phyloP scores from a whole-genome alignment of 2,797 vertebrate species.

The Aulostomus chinensis region DNA sequence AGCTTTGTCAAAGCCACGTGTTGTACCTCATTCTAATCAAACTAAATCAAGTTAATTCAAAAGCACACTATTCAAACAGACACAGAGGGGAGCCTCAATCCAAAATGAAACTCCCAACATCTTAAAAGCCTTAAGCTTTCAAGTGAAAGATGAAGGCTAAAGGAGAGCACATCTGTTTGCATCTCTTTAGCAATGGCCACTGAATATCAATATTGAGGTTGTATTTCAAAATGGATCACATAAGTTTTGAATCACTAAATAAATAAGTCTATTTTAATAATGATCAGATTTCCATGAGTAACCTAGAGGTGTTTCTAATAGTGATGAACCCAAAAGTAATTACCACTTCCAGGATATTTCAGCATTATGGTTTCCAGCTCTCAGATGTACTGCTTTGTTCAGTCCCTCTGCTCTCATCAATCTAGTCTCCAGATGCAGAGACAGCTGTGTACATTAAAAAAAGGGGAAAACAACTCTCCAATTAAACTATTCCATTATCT shows the following conservation, averaged over 20 bases:
- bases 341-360: too few species aligned
- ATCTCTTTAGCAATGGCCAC: constrained; percentile 18
- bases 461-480: not conserved
- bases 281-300: too few species aligned
- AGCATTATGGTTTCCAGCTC: too few species aligned
- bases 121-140: constrained; percentile 49
- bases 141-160: constrained; percentile 24
- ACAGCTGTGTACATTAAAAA: constrained; percentile 11
- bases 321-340: constrained; percentile 3
- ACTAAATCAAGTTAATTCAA: constrained; percentile 57
- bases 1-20: constrained; percentile 39
- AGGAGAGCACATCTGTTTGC: constrained; percentile 29
- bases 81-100: constrained; percentile 21
- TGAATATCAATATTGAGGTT: not conserved
- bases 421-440: constrained; percentile 7
- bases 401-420: constrained; percentile 8
- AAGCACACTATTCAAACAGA: constrained; percentile 44
- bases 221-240: not conserved
- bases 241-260: not conserved
- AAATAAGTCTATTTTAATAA: constrained; percentile 3
- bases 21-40: constrained; percentile 46
- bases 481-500: too few species aligned
- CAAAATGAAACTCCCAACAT: constrained; percentile 49
- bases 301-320: constrained; percentile 6
- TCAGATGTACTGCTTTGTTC: too few species aligned